These are phyloP conservation scores for Semaprochilodus insignis DNA, from an alignment of 2,797 vertebrate species.

Conservation along the genomic window DNA sequence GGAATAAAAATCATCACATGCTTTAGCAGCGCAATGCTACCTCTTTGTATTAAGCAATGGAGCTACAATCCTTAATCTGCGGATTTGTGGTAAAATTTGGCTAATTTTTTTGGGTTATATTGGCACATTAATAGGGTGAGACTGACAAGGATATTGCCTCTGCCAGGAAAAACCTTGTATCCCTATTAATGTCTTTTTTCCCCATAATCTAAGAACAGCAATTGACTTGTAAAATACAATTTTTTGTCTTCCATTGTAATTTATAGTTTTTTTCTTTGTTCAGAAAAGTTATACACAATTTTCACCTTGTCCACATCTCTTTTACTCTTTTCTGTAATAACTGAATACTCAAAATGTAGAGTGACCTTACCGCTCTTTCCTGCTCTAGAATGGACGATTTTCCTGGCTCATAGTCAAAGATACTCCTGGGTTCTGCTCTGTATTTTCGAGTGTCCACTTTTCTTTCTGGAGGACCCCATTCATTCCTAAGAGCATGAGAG, in stretches of 20 bases:
- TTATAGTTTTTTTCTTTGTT: too few species aligned
- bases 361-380: constrained; percentile 82
- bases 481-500: constrained; percentile 75
- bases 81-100: not conserved
- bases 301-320: not conserved
- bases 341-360: not conserved
- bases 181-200: too few species aligned
- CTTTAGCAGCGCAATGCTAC: not conserved
- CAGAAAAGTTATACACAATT: too few species aligned
- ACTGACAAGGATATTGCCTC: not conserved
- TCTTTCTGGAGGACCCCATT: constrained; percentile 87
- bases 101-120: not conserved
- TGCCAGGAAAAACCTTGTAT: too few species aligned
- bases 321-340: not conserved
- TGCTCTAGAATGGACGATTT: constrained; percentile 88
- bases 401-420: constrained; percentile 89
- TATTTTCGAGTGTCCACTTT: constrained; percentile 90
- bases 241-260: too few species aligned
- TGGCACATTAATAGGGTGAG: not conserved
- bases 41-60: not conserved
- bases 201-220: too few species aligned
- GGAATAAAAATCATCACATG: not conserved
- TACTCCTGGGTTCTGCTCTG: constrained; percentile 88
- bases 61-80: not conserved
- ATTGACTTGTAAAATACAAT: too few species aligned